Conservation (phyloP, 2,113 vertebrate species). For the Pseudorhombus dupliciocellatus region DNA sequence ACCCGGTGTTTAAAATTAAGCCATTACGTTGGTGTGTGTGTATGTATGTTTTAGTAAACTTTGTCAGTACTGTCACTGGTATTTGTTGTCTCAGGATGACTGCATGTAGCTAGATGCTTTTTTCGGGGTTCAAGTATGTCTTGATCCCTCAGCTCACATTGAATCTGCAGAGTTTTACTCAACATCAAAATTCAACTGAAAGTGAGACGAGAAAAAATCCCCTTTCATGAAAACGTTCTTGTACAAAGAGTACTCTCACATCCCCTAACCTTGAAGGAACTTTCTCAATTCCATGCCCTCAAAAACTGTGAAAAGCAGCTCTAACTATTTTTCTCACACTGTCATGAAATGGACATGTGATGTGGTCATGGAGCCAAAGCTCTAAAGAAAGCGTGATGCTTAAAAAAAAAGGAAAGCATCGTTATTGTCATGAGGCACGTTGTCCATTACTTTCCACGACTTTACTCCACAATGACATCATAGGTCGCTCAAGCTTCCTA, state of each 20-base stretch:
- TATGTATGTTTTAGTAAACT: background rate
- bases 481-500: slow-evolving; percentile 64
- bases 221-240: slow-evolving; percentile 55
- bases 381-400: background rate
- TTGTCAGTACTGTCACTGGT: background rate
- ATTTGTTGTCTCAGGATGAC: background rate
- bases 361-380: background rate
- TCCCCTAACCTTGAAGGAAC: slow-evolving; percentile 67
- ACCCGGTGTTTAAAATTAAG: background rate
- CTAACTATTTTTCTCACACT: slow-evolving; percentile 45
- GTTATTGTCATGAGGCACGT: background rate
- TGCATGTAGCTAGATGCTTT: background rate
- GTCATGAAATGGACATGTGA: slow-evolving; percentile 24
- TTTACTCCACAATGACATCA: slow-evolving; percentile 66
- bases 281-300: slow-evolving; percentile 51
- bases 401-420: slow-evolving; percentile 16
- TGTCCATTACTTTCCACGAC: slow-evolving; percentile 49
- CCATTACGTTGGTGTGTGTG: slow-evolving; percentile 1
- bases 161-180: slow-evolving; percentile 24
- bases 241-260: slow-evolving; percentile 70
- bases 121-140: background rate
- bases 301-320: slow-evolving; percentile 60
- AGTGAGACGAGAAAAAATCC: slow-evolving; percentile 51
- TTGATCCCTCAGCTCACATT: background rate
- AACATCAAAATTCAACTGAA: slow-evolving; percentile 36